Evolutionary conservation across 2,113 vertebrate species (phyloP), one percentile per base, ranked within the genome.

Genomic region (Rhabdornis inornatus): DNA sequence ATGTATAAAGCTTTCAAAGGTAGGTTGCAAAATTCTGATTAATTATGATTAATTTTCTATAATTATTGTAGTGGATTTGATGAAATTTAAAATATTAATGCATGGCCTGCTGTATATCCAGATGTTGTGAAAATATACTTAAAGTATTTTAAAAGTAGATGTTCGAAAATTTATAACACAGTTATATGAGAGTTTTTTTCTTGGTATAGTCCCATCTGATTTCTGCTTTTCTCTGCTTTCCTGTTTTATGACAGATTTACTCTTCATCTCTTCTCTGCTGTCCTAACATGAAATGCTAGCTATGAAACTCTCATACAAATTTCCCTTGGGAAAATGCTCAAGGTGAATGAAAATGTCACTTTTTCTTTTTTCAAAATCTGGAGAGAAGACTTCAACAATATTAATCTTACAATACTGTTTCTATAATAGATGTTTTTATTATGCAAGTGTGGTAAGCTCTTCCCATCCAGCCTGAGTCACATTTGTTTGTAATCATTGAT

Each of bases 1-100:
- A 99, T 99, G 98, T 99, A 98, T 91, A 81, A 68, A 8, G 97
- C 95, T 83, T 99, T 99, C 78, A 98, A 95, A 96, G 98, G 99
- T 99, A 97, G 97, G 99, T 97, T 76, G 45, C 59, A 84, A 83
- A 66, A 33, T 72, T 88, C 70, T 86, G 13, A 68, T 84, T 50
- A 45, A 27, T 79, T 63, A 50, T 65, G 7, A 47, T 66, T 72
- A 28, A 27, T 87, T 65, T 69, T 80, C 33, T 61, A 8, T 52
- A 90, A 64, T 63, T 81, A 35, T 40, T 4, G 3, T 35, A 92
- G 42, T 86, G 44, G 37, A 20, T 80, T 83, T 83, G 40, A 69
- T 70, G 59, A 65, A 44, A 53, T 25, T 71, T 76, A 44, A 79
- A 75, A 7, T 33, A 39, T 59, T 22, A 61, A 47, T 50, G 3